A percentile compares a stretch with the other conserved stretches of the same genome.
These are phyloP conservation scores for Balearica regulorum DNA, from an alignment of 2,797 vertebrate species.

Conservation along the genomic window DNA sequence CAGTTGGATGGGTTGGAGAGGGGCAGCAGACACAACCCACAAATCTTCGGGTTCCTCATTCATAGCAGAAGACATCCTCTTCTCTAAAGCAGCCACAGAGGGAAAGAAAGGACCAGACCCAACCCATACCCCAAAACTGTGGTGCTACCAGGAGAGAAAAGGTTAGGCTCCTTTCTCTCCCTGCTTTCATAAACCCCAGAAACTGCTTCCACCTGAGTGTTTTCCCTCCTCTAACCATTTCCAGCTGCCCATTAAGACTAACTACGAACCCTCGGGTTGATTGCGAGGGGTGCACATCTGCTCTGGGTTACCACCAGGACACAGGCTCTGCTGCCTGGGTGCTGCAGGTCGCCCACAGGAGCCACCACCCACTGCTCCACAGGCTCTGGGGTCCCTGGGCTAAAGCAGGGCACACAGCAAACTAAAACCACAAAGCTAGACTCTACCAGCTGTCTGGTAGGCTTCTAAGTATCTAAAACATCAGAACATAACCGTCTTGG, in stretches of 20 bases:
- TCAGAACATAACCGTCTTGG: neutral
- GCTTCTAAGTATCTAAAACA: neutral
- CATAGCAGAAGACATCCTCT: accelerated
- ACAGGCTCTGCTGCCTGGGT: no score
- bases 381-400: neutral
- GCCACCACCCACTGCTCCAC: no score
- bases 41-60: neutral
- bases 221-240: neutral
- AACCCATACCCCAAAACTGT: accelerated
- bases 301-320: neutral
- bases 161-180: accelerated
- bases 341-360: neutral
- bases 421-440: neutral
- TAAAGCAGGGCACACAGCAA: neutral
- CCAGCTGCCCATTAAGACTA: neutral
- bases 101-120: accelerated
- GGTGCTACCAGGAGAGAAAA: accelerated
- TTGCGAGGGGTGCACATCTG: accelerated
- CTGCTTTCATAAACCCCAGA: neutral
- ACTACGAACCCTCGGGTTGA: accelerated
- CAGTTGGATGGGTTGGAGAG: accelerated
- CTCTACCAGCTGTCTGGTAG: neutral
- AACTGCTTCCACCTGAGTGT: neutral
- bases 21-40: neutral
- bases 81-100: accelerated